A percentile compares a stretch with the other conserved stretches of the same genome.
Conservation (phyloP, 2,113 vertebrate species). For the Junco hyemalis region DNA sequence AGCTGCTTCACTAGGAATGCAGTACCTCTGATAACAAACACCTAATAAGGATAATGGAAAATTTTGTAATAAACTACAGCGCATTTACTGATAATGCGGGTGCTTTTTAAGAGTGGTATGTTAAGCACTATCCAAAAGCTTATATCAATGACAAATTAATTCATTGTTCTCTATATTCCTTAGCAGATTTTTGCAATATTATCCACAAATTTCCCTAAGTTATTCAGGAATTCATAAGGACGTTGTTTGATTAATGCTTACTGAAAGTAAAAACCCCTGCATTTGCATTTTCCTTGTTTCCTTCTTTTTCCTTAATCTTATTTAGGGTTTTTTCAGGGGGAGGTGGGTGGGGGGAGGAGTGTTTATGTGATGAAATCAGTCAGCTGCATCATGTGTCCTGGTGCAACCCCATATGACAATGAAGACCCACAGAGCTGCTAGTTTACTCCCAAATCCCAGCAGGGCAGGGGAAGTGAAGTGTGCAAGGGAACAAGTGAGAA, state of each 20-base stretch:
- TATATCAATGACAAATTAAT: neutral
- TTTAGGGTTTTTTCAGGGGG: rapidly evolving
- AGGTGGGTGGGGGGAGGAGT: rapidly evolving
- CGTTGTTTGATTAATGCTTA: neutral
- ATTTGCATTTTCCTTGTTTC: neutral
- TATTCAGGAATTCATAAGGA: neutral
- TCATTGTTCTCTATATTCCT: neutral
- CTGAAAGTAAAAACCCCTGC: neutral
- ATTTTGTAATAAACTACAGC: neutral
- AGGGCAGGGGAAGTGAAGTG: neutral
- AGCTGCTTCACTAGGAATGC: neutral
- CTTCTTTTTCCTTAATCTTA: neutral
- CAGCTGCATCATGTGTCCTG: neutral
- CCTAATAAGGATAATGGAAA: neutral
- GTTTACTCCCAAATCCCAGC: too few species aligned
- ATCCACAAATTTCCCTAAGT: neutral
- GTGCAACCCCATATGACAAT: neutral
- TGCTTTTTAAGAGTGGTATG: neutral
- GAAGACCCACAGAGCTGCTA: neutral
- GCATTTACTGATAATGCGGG: neutral
- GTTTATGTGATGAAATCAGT: neutral
- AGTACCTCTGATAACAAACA: neutral
- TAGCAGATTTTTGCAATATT: neutral
- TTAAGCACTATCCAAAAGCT: neutral
- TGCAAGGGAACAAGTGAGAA: neutral